Percentiles rank a stretch among this genome's conserved stretches.
Conservation (phyloP, 2,888 invertebrate species). For the Drosophila atripex region DNA sequence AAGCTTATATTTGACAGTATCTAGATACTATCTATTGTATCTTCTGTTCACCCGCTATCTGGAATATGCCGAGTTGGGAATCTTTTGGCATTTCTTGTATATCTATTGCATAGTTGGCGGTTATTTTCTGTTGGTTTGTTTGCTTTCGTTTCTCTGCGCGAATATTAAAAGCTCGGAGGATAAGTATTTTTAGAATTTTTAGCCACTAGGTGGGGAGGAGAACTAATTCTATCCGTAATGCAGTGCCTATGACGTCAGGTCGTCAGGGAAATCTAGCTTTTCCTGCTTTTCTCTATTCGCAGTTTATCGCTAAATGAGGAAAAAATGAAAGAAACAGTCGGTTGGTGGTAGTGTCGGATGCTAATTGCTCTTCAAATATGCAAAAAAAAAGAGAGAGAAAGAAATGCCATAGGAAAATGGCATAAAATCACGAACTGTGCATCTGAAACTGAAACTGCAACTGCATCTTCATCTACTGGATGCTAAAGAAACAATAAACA, state of each 20-base stretch:
- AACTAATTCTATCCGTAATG: slow-evolving; percentile 5
- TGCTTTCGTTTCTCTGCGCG: slow-evolving; percentile 43
- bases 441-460: slow-evolving; percentile 19
- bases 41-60: too few relatives aligned
- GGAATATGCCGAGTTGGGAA: too few relatives aligned
- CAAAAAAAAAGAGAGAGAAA: slow-evolving; percentile 24
- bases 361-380: slow-evolving; percentile 61
- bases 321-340: not conserved
- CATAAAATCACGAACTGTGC: slow-evolving; percentile 65
- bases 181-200: slow-evolving; percentile 36
- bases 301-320: slow-evolving; percentile 36
- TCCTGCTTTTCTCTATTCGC: slow-evolving; percentile 58
- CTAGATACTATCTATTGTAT: too few relatives aligned
- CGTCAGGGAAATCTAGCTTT: slow-evolving; percentile 1
- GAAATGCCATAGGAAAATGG: slow-evolving; percentile 40
- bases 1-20: too few relatives aligned
- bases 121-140: slow-evolving; percentile 44
- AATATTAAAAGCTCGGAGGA: slow-evolving; percentile 21
- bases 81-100: too few relatives aligned
- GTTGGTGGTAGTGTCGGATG: slow-evolving; percentile 20
- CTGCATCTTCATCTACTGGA: not conserved
- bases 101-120: not conserved
- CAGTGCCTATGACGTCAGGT: slow-evolving; percentile 23
- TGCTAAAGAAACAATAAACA: slow-evolving; percentile 44
- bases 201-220: too few relatives aligned